Percentiles rank a stretch among this genome's conserved stretches.
Conservation (phyloP, 2,797 vertebrate genomes). For the Masticophis lateralis region DNA sequence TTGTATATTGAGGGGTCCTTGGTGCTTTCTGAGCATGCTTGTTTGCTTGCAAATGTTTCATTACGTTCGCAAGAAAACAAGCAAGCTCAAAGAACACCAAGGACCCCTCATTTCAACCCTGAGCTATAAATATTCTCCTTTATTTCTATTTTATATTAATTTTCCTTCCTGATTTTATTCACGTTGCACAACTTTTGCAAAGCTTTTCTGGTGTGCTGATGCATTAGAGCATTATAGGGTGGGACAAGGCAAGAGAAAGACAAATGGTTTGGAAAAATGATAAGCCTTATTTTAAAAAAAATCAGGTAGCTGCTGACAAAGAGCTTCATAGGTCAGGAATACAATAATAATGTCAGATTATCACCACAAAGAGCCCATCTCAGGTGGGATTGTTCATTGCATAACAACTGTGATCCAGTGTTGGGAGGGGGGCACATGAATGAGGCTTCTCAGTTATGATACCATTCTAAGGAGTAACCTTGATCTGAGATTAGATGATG, state of each 20-base stretch:
- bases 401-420: neutral
- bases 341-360: neutral
- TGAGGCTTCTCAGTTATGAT: neutral
- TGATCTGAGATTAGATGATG: neutral
- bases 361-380: neutral
- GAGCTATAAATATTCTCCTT: too few species aligned
- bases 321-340: neutral
- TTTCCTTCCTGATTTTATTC: neutral
- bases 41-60: too few species aligned
- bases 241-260: neutral
- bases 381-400: neutral
- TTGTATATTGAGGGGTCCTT: too few species aligned
- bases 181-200: neutral
- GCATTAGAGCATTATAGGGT: neutral
- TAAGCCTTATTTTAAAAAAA: neutral
- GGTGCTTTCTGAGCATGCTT: too few species aligned
- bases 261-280: neutral
- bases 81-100: too few species aligned
- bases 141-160: neutral
- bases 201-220: neutral
- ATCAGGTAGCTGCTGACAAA: neutral
- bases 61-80: too few species aligned
- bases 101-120: too few species aligned
- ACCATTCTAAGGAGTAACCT: neutral
- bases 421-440: neutral